Evolutionary conservation across 2,113 vertebrate species (phyloP).

Genomic region (Indicator maculatus): DNA sequence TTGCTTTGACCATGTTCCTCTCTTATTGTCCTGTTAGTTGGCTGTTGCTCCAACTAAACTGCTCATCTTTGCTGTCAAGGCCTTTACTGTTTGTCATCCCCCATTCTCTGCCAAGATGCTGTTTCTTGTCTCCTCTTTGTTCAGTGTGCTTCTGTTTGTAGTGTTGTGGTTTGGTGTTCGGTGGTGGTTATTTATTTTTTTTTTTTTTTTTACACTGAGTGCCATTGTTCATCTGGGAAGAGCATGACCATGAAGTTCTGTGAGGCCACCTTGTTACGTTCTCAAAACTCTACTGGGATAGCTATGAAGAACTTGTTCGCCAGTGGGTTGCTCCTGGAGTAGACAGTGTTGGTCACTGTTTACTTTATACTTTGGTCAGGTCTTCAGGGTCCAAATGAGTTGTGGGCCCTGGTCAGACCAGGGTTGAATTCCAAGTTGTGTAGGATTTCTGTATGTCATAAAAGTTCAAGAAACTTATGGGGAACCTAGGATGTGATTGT

Average conservation of each 20-base stretch:
- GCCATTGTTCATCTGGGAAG: slow-evolving; percentile 11
- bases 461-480: background rate
- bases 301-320: background rate
- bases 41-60: slow-evolving; percentile 25
- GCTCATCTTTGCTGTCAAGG: slow-evolving; percentile 56
- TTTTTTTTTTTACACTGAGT: background rate
- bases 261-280: slow-evolving; percentile 17
- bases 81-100: slow-evolving; percentile 10
- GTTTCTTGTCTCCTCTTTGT: slow-evolving; percentile 50
- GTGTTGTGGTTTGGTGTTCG: no score
- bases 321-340: background rate
- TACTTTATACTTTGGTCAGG: background rate
- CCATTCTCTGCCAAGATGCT: slow-evolving; percentile 42
- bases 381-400: background rate
- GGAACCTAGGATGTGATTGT: background rate
- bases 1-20: slow-evolving; percentile 21
- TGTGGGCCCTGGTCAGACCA: background rate
- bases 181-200: no score
- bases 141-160: background rate
- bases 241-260: background rate
- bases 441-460: background rate
- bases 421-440: background rate
- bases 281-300: background rate
- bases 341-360: background rate
- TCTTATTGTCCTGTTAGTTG: slow-evolving; percentile 34